Evolutionary conservation across 2,888 invertebrate species (phyloP).

Genomic region (Habroteleia sp.): DNA sequence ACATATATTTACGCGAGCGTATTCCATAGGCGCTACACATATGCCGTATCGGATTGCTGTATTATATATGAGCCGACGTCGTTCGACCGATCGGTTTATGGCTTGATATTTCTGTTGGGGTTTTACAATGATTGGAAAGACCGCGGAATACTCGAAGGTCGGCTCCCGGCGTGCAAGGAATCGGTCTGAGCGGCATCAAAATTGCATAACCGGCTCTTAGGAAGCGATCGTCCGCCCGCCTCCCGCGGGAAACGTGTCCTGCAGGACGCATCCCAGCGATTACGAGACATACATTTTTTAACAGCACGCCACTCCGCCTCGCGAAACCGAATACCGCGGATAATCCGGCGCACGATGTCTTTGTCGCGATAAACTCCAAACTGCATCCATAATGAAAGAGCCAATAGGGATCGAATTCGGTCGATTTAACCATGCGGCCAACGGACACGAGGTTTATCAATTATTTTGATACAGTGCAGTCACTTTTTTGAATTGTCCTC

Average conservation of each 20-base stretch:
- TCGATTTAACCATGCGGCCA: slow-evolving; percentile 40
- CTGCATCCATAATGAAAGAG: slow-evolving; percentile 52
- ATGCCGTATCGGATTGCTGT: slow-evolving; percentile 64
- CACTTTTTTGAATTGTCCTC: slow-evolving; percentile 25
- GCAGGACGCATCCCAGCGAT: slow-evolving; percentile 77
- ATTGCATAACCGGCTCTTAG: slow-evolving; percentile 80
- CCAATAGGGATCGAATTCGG: slow-evolving; percentile 38
- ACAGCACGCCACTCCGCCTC: slow-evolving; percentile 39
- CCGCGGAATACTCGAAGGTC: slow-evolving; percentile 70
- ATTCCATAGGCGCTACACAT: slow-evolving; percentile 59
- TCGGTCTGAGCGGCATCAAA: slow-evolving; percentile 76
- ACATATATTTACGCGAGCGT: slow-evolving; percentile 57
- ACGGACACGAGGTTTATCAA: slow-evolving; percentile 56
- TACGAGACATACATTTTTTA: slow-evolving; percentile 76
- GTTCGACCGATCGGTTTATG: slow-evolving; percentile 80
- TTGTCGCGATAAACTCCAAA: slow-evolving; percentile 54
- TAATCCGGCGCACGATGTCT: slow-evolving; percentile 52
- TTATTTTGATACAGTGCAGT: slow-evolving; percentile 43
- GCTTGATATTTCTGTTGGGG: slow-evolving; percentile 78
- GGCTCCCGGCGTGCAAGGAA: slow-evolving; percentile 65
- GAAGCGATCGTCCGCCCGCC: slow-evolving; percentile 76
- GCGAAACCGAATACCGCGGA: slow-evolving; percentile 50
- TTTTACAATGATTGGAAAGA: slow-evolving; percentile 81
- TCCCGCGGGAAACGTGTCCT: slow-evolving; percentile 76
- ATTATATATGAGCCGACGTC: slow-evolving; percentile 78